A percentile compares a stretch with the other conserved stretches of the same genome.
Evolutionary conservation across 1,140 invertebrate species (phyloP).

Genomic region (Heterodera schachtii): DNA sequence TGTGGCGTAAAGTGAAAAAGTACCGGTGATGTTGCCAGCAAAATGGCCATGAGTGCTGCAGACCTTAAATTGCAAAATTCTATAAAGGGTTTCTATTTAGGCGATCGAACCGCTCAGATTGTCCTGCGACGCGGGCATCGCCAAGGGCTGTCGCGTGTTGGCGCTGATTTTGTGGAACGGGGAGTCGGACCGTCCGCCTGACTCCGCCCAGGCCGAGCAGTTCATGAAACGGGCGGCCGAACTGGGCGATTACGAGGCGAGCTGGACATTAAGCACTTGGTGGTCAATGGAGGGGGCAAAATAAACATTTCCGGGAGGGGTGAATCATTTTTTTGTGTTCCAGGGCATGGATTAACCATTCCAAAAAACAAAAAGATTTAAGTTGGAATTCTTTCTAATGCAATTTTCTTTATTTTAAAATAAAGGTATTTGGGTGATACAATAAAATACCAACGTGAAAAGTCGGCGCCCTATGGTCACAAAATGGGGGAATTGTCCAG

Average conservation of each 20-base stretch:
- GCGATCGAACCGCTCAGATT: conserved; percentile 55
- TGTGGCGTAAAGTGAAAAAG: too few species aligned
- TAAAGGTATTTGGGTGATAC: conserved; percentile 31
- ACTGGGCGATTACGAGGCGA: conserved; percentile 55
- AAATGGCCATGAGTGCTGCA: too few species aligned
- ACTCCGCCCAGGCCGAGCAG: conserved; percentile 52
- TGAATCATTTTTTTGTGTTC: too few species aligned
- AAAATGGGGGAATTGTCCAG: conserved; percentile 46
- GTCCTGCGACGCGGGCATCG: conserved; percentile 56
- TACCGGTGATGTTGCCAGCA: too few species aligned
- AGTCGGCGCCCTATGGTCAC: neutral
- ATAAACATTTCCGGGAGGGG: too few species aligned
- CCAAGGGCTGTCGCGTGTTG: conserved; percentile 54
- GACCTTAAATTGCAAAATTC: too few species aligned
- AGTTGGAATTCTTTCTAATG: too few species aligned
- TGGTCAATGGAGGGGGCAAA: neutral
- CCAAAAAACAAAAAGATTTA: neutral
- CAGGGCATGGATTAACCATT: too few species aligned
- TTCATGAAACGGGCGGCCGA: conserved; percentile 62
- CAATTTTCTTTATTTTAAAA: conserved; percentile 9
- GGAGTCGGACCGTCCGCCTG: conserved; percentile 46
- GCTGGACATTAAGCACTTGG: conserved; percentile 15
- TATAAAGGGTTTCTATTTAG: conserved; percentile 9
- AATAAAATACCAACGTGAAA: conserved; percentile 19
- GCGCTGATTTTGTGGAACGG: conserved; percentile 60